These are phyloP conservation scores for Aleadryas rufinucha DNA, from an alignment of 2,113 vertebrate species.

Conservation along the genomic window DNA sequence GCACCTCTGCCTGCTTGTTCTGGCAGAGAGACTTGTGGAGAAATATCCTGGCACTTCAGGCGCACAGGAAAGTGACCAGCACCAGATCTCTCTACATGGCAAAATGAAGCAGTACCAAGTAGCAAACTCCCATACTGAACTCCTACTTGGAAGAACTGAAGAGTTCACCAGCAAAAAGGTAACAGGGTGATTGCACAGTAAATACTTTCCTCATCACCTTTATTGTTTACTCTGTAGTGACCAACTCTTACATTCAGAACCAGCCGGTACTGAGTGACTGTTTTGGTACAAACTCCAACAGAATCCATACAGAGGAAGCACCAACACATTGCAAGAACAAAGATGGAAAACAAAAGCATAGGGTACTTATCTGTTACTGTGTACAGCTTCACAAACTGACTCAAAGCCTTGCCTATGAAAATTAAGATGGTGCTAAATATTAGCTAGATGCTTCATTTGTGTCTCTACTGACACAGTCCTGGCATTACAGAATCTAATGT, in stretches of 20 bases:
- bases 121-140: background rate
- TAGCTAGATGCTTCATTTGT: background rate
- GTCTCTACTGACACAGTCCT: background rate
- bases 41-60: background rate
- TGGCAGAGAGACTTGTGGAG: background rate
- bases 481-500: background rate
- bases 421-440: background rate
- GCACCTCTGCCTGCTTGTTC: background rate
- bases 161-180: background rate
- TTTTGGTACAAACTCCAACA: background rate
- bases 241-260: background rate
- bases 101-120: background rate
- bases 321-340: background rate
- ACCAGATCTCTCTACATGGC: background rate
- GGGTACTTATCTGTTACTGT: background rate
- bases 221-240: background rate
- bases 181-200: background rate
- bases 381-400: background rate
- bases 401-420: background rate
- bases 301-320: background rate
- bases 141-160: background rate
- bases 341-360: background rate
- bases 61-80: fast-evolving
- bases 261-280: background rate
- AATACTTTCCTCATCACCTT: background rate